These are phyloP conservation scores for Nycticorax nycticorax DNA, from an alignment of 2,113 vertebrate species.

Conservation along the genomic window DNA sequence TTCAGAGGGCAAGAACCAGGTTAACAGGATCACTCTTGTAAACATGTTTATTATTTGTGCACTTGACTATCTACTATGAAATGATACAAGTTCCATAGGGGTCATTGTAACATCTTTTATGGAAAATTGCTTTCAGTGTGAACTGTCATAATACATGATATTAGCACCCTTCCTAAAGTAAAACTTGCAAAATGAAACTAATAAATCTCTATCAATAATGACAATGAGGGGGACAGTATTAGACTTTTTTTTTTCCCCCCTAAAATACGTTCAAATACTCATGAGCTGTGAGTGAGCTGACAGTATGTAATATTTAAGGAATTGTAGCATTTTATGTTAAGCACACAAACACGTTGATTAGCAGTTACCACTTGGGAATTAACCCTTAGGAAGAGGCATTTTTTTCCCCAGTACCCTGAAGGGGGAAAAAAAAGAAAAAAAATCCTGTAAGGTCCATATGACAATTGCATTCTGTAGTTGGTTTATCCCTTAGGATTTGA, in stretches of 20 bases:
- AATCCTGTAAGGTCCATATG: neutral
- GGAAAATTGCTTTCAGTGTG: conserved; percentile 73
- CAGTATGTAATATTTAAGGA: conserved; percentile 42
- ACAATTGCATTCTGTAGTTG: conserved; percentile 44
- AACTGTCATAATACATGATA: conserved; percentile 73
- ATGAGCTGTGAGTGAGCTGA: conserved; percentile 22
- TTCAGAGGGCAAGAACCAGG: conserved; percentile 63
- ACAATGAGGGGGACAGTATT: conserved; percentile 68
- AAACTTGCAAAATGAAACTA: conserved; percentile 74
- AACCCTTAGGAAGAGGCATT: conserved; percentile 43
- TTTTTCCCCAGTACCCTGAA: conserved; percentile 39
- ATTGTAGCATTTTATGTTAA: conserved; percentile 59
- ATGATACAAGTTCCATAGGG: conserved; percentile 69
- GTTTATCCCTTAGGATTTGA: neutral
- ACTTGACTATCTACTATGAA: conserved; percentile 74
- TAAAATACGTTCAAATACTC: conserved; percentile 44
- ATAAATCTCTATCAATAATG: conserved; percentile 74
- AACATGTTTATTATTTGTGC: conserved; percentile 76
- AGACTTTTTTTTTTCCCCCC: conserved; percentile 60
- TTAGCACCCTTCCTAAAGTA: conserved; percentile 73
- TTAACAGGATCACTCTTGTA: conserved; percentile 72
- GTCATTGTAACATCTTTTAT: conserved; percentile 77
- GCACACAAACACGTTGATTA: conserved; percentile 33
- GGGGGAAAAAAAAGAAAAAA: neutral
- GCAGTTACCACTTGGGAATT: conserved; percentile 53